Evolutionary conservation across 2,888 invertebrate species (phyloP).

Genomic region (Thecocarcelia acutangulata): DNA sequence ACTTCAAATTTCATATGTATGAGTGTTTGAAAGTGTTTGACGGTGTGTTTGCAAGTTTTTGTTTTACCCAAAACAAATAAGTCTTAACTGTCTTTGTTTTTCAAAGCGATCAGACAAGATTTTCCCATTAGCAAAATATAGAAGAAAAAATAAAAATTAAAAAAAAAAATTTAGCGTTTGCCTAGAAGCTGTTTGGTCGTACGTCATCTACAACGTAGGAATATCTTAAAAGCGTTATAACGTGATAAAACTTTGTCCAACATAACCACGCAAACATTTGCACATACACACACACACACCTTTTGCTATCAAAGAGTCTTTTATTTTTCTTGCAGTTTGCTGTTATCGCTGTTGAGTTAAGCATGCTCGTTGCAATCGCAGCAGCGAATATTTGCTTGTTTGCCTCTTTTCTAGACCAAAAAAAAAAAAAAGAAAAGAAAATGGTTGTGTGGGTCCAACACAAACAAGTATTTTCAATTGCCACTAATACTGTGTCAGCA

Average conservation of each 20-base stretch:
- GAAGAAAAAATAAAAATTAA: conserved; percentile 2
- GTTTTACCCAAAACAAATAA: conserved; percentile 36
- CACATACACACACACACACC: conserved; percentile 4
- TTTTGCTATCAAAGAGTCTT: conserved; percentile 18
- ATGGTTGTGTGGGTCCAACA: conserved; percentile 12
- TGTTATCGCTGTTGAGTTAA: conserved; percentile 64
- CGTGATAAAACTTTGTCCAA: conserved; percentile 41
- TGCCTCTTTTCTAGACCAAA: conserved; percentile 16
- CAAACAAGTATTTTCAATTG: not conserved
- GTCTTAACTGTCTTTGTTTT: conserved; percentile 60
- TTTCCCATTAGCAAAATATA: conserved; percentile 65
- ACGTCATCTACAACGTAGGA: conserved; percentile 23
- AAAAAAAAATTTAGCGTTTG: conserved; percentile 37
- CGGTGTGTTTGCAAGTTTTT: not conserved
- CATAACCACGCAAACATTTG: conserved; percentile 45
- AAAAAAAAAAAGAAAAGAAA: conserved; percentile 10
- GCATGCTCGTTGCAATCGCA: conserved; percentile 57
- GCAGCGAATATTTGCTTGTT: conserved; percentile 58
- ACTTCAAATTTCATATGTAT: too few relatives aligned
- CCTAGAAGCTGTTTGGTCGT: conserved; percentile 49
- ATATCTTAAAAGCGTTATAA: conserved; percentile 56
- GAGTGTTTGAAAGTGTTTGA: too few relatives aligned
- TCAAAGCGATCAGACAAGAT: conserved; percentile 63
- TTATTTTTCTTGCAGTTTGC: not conserved
- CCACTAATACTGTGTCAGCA: too few relatives aligned